Percentiles rank a stretch among this genome's conserved stretches.
These are phyloP conservation scores for Acinonyx jubatus DNA, from an alignment of 2,113 vertebrate species.

Conservation along the genomic window DNA sequence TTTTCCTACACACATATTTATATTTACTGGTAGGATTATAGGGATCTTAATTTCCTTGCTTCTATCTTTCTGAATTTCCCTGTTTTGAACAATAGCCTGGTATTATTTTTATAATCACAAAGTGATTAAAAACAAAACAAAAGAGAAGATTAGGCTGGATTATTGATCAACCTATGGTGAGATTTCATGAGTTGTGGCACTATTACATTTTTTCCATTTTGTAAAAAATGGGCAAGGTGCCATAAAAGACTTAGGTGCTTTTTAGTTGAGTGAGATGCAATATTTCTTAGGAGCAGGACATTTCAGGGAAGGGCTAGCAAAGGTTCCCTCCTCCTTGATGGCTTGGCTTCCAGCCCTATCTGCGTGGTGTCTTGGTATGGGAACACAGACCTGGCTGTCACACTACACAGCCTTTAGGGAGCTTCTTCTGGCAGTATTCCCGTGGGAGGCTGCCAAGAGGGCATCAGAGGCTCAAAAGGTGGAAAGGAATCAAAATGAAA, in stretches of 20 bases:
- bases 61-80: background rate
- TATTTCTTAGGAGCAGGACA: background rate
- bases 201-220: background rate
- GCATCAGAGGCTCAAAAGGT: background rate
- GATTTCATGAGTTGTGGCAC: background rate
- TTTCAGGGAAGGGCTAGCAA: background rate
- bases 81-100: background rate
- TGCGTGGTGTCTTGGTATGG: background rate
- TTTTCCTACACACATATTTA: background rate
- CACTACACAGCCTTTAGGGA: background rate
- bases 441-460: background rate
- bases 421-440: background rate
- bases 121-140: background rate
- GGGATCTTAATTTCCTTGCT: slow-evolving; percentile 38
- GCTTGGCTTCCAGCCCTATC: too few species aligned
- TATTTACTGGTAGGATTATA: background rate
- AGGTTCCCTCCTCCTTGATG: too few species aligned
- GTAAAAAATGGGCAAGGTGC: background rate
- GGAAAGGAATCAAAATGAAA: background rate
- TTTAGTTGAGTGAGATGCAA: background rate
- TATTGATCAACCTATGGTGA: background rate
- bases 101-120: slow-evolving; percentile 19
- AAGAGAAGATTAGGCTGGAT: background rate
- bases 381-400: background rate
- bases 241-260: background rate